Base-by-base conservation (phyloP, 2,888 invertebrate genomes). In the Lasioglossum figueresi region DNA sequence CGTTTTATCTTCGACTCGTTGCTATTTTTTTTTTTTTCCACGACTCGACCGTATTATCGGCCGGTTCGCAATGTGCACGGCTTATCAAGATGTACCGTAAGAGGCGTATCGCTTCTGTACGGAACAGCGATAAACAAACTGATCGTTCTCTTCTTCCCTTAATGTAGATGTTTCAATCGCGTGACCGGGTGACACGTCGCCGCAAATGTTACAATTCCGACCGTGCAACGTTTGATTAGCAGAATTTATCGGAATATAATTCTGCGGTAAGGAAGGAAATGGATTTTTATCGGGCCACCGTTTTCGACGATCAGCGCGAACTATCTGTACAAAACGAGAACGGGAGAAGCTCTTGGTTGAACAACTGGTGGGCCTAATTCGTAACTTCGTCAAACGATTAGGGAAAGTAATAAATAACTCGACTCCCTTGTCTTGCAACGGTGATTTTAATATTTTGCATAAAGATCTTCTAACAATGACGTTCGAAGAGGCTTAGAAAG, bases 41-140 rank as follows among this genome's bases (percentile, higher is more conserved):
- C 74, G 19, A 37, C 40, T 70, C 23, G 10, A 19, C 37, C 43
- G 16, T 56, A 23, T 71, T 43, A 45, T 31, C 37, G 31, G n/a
- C n/a, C 16, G 76, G 66, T 10, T 37, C 34, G 66, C 43, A 83
- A 81, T 52, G 74, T 45, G 80, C 74, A 37, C 56, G 56, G n/a
- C 40, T 70, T 80, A 82, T 82, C 82, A 48, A 75, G 80, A 80
- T 75, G 45, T 48, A n/a, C 56, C 82, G 56, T 14, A 37, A 56
- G 68, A 45, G 37, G n/a, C 37, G 43, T 72, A 19, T 48, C 79
- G 37, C 45, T 48, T 16, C 23, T 34, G 23, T 68, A 31, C 31
- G 63, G n/a, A 56, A n/a, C 31, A 2, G 63, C 63, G 63, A 63
- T 63, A 63, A 63, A 56, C 56, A 56, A 56, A 56, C 16, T 63